These are phyloP conservation scores for Hippopotamyrus pictus DNA, from an alignment of 2,797 vertebrate genomes.

Conservation along the genomic window DNA sequence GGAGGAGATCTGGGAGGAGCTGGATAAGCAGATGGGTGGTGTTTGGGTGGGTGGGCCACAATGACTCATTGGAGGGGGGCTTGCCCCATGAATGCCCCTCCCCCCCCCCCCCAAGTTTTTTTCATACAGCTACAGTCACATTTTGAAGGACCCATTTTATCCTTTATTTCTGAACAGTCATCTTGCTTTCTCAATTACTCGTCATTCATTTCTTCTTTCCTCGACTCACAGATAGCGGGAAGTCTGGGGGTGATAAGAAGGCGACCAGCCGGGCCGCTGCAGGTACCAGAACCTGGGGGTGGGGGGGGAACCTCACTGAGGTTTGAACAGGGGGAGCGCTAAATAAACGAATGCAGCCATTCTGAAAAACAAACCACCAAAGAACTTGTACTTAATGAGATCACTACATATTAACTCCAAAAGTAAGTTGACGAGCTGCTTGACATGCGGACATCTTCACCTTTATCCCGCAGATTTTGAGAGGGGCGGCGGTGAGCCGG, in stretches of 20 bases:
- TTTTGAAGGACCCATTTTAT: background rate
- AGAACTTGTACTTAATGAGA: background rate
- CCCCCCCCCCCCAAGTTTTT: background rate
- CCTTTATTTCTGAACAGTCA: background rate
- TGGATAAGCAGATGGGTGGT: background rate
- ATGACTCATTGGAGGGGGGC: background rate
- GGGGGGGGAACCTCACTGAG: background rate
- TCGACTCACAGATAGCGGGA: constrained; percentile 81
- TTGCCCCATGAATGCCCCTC: background rate
- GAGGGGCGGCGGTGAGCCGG: background rate
- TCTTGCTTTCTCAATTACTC: background rate
- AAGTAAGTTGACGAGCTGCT: background rate
- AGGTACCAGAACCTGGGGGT: constrained; percentile 53
- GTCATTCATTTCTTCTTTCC: background rate
- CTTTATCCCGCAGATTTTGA: background rate
- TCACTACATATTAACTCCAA: background rate
- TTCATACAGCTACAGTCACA: background rate
- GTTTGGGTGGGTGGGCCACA: background rate
- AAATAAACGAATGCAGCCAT: background rate
- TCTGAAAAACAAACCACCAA: background rate
- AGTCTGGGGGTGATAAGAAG: constrained; percentile 79
- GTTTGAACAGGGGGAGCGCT: background rate
- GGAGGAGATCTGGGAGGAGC: background rate
- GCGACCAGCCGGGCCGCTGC: constrained; percentile 68
- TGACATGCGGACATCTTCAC: background rate